phyloP scores from a whole-genome alignment of 2,113 vertebrate species.

The Sorex araneus region DNA sequence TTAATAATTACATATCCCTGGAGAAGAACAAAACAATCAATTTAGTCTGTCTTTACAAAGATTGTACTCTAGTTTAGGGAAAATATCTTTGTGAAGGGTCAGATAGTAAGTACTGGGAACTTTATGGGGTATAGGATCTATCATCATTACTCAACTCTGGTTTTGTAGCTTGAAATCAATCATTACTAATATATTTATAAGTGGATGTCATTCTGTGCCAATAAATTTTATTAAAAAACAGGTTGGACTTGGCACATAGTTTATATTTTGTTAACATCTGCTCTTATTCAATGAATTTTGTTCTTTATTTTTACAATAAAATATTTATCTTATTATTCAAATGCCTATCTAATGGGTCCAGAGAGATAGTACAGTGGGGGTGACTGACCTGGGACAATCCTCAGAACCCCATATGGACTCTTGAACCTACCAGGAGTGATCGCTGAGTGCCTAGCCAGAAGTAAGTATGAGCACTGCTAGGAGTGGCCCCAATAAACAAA shows the following conservation, averaged over 20 bases:
- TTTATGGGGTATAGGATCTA: constrained; percentile 11
- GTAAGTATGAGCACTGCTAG: too few species aligned
- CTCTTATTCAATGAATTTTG: background rate
- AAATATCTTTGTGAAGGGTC: too few species aligned
- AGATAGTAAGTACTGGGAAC: background rate
- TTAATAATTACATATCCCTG: too few species aligned
- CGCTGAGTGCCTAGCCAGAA: too few species aligned
- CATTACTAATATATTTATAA: background rate
- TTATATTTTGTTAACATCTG: constrained; percentile 15
- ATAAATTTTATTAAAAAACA: constrained; percentile 62
- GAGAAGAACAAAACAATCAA: too few species aligned
- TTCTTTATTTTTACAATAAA: constrained; percentile 1
- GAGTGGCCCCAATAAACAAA: too few species aligned
- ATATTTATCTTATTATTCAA: background rate
- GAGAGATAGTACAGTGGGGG: too few species aligned
- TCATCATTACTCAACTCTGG: background rate
- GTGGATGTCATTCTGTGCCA: background rate
- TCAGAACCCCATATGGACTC: too few species aligned
- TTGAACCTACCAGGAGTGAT: too few species aligned
- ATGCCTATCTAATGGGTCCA: background rate
- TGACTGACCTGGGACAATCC: too few species aligned
- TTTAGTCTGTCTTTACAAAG: too few species aligned
- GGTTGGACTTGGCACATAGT: background rate
- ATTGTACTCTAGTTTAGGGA: too few species aligned
- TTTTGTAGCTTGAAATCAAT: constrained; percentile 38